Evolutionary conservation across 1,140 invertebrate species (phyloP), one percentile per base, ranked within the genome.

Genomic region (Campoletis sonorensis): DNA sequence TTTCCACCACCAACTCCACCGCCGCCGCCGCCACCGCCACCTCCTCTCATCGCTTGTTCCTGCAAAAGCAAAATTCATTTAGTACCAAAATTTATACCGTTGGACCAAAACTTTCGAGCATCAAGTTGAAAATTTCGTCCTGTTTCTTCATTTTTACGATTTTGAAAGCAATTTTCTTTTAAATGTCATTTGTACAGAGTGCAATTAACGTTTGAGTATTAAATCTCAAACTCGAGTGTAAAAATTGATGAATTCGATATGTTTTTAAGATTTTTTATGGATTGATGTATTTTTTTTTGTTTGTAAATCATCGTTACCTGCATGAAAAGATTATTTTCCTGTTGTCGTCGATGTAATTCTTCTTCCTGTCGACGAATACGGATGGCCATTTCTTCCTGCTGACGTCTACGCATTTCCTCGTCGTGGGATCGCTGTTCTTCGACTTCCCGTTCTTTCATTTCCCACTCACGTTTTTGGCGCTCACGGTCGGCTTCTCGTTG

Each of bases 401-500:
- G 95, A 15, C 95, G 93, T 80, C 95, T 92, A 87, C 96, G 91
- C 30, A 94, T 92, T 88, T 95, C 94, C 87, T 96, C 95, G 86
- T 97, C 96, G 7, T 94, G 92, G 30, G 95, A 94, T 64, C 96
- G 94, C 82, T 96, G 94, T 90, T 97, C 96, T 84, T 97, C 96
- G 4, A 95, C 96, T 87, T 96, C 95, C 79, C 96, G 93, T 88
- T 97, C 95, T 54, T 96, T 96, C 94, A 96, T 94, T 92, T 98
- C 97, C 96, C 96, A 97, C 88, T 97, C 96, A 83, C 96, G 93
- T 88, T 97, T 97, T 90, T 97, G 96, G 5, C 96, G 94, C 88
- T 97, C 97, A 82, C 96, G 94, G 90, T 98, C 97, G 85, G 96
- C 94, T 92, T 98, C 97, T 79, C 97, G 94, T 87, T 96, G 95